Conservation (phyloP, 2,113 vertebrate species). For the Channa argus region DNA sequence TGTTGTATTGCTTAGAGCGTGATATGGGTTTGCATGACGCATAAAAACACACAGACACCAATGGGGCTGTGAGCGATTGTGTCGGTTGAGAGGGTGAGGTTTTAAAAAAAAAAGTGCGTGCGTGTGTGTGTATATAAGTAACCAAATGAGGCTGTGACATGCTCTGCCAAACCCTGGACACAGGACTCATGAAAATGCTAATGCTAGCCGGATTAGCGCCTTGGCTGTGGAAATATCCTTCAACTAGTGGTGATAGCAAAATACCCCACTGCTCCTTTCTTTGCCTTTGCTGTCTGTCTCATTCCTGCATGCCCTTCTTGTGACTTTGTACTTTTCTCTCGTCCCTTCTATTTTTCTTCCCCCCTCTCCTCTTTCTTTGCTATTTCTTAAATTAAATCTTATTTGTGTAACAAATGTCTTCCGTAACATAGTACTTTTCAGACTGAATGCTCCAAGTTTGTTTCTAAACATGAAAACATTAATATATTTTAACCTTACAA, state of each 20-base stretch:
- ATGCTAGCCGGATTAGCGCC: constrained; percentile 79
- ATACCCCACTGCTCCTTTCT: constrained; percentile 61
- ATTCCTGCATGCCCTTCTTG: constrained; percentile 27
- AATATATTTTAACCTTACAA: too few species aligned
- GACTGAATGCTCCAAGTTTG: not conserved
- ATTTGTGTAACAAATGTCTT: constrained; percentile 1
- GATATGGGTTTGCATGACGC: constrained; percentile 56
- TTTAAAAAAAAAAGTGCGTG: constrained; percentile 35
- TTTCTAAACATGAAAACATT: not conserved
- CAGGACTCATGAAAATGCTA: constrained; percentile 85
- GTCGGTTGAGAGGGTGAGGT: constrained; percentile 41
- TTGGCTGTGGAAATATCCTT: constrained; percentile 69
- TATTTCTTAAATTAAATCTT: not conserved
- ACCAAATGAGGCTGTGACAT: constrained; percentile 81
- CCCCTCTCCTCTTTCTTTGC: not conserved
- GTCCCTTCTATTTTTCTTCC: not conserved
- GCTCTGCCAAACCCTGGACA: constrained; percentile 78
- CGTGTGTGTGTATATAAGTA: constrained; percentile 54
- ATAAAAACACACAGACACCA: constrained; percentile 59
- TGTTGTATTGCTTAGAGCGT: constrained; percentile 55
- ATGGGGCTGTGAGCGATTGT: constrained; percentile 35
- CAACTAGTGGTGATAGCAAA: constrained; percentile 69
- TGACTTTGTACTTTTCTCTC: constrained; percentile 36
- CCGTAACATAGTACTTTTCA: not conserved
- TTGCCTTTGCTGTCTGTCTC: constrained; percentile 36